phyloP scores from a whole-genome alignment of 53 echinoderm and acorn worm genomes.

The Temnopleurus reevesii region DNA sequence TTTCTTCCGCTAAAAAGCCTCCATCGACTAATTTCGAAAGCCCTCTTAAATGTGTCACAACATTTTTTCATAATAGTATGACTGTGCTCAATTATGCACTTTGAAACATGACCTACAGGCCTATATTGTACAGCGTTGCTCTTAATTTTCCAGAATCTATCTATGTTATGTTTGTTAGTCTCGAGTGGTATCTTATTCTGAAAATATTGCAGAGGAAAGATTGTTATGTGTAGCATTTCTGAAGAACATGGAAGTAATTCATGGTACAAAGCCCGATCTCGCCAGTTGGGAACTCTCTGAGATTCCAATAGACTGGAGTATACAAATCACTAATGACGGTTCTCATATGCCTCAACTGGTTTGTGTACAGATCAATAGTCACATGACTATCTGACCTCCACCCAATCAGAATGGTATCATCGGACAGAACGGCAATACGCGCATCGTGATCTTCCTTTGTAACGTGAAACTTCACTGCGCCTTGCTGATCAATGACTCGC shows the following conservation, averaged over 20 bases:
- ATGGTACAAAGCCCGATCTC: not conserved
- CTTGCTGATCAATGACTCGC: not conserved
- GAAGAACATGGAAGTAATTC: not conserved
- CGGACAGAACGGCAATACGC: not conserved
- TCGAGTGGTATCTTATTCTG: no score
- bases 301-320: not conserved
- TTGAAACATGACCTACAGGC: no score
- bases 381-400: not conserved
- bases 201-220: no score
- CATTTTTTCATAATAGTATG: no score
- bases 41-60: no score
- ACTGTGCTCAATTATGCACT: no score
- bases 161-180: no score
- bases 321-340: not conserved
- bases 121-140: no score
- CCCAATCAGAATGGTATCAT: constrained; percentile 17
- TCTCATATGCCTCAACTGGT: not conserved
- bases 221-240: not conserved
- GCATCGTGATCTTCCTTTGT: not conserved
- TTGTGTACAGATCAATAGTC: not conserved
- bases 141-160: no score
- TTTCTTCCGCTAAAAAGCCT: no score
- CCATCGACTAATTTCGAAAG: no score
- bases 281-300: not conserved
- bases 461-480: not conserved